Evolutionary conservation across 1,140 invertebrate genomes (phyloP), one percentile per base, ranked within the genome.

Genomic region (Paracyclopina nana): DNA sequence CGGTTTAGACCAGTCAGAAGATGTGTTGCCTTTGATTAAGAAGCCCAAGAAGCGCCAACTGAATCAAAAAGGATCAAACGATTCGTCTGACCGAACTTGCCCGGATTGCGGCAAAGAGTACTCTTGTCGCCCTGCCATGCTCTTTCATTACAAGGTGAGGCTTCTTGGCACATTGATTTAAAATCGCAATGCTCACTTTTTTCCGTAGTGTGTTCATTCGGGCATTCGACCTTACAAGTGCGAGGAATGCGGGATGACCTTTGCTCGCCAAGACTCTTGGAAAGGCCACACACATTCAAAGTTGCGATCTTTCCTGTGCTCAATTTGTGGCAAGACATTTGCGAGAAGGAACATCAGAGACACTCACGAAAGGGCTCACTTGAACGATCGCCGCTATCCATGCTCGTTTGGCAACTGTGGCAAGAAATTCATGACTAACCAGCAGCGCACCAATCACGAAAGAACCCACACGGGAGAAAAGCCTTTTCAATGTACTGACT

Each of bases 401-500:
- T 58, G 57, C 41, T 50, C 55, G 12, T 50, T 55, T 12, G n/a
- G n/a, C n/a, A n/a, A n/a, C n/a, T 58, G 57, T 48, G 41, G 52
- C 25, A 57, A 58, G 46, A 53, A 55, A 28, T 58, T 58, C 31
- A 55, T 57, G 12, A 58, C 55, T 14, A 54, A 54, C 2, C 57
- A 58, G 25, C 54, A 57, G 29, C 52, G 56, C 2, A 58, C 57
- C 29, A 58, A 60, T 46, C 58, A 60, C 44, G 49, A 54, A 28
- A 27, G 57, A 22, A 56, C 58, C 6, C 58, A 60, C 50, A 60
- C 57, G 1, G 58, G 58, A 27, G 57, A 58, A 52, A 57, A 56
- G 29, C 56, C 57, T 1, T 59, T 49, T 48, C 54, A 57, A 26
- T 59, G 57, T 18, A 48, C 16, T 11, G 48, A 53, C 8, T 52